Percentiles rank a stretch among this genome's conserved stretches.
Evolutionary conservation across 2,113 vertebrate genomes (phyloP).

Genomic region (Cricetomys ansorgei): DNA sequence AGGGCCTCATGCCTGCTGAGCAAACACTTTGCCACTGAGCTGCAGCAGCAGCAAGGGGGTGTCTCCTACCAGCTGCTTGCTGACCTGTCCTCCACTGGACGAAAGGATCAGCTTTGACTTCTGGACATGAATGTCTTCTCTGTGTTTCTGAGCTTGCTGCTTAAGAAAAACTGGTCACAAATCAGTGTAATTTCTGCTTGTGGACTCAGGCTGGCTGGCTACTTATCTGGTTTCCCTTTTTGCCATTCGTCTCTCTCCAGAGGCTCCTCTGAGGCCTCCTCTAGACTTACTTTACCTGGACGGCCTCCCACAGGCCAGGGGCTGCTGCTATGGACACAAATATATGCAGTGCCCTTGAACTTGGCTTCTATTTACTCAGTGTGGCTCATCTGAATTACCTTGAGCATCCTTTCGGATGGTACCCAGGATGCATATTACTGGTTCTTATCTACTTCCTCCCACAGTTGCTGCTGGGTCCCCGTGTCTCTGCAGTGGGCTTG

Average conservation of each 20-base stretch:
- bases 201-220: not conserved
- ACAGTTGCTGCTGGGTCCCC: fast-evolving
- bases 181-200: not conserved
- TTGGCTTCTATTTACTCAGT: not conserved
- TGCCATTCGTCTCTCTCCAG: not conserved
- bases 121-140: not conserved
- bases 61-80: not conserved
- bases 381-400: not conserved
- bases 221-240: not conserved
- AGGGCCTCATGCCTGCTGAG: not conserved
- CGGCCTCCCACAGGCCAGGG: not conserved
- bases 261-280: not conserved
- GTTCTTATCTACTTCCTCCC: not conserved
- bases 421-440: not conserved
- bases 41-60: not conserved
- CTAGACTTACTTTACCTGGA: not conserved
- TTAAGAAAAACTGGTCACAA: not conserved
- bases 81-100: not conserved
- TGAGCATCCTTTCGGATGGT: not conserved
- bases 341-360: not conserved
- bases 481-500: slow-evolving; percentile 71
- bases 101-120: not conserved
- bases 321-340: fast-evolving
- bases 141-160: slow-evolving; percentile 15
- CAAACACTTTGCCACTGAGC: not conserved